These are phyloP conservation scores for Anthoscopus minutus DNA, from an alignment of 2,113 vertebrate species.

Conservation along the genomic window DNA sequence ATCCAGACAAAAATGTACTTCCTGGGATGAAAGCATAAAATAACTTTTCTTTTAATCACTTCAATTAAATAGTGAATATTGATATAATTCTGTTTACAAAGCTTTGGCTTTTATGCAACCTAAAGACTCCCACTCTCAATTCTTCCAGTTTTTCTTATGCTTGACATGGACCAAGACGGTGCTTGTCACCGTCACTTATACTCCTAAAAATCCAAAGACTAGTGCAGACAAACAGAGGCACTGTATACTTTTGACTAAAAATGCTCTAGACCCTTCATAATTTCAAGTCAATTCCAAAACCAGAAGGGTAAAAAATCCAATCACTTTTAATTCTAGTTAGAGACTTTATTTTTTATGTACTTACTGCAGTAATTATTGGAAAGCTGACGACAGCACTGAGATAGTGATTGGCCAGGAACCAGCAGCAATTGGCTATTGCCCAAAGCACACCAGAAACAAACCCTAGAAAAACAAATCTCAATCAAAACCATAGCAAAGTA, in stretches of 20 bases:
- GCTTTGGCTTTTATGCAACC: background rate
- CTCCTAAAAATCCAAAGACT: background rate
- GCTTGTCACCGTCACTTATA: background rate
- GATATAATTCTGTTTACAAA: background rate
- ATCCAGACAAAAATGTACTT: background rate
- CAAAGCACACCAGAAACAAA: slow-evolving; percentile 85
- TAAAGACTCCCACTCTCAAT: background rate
- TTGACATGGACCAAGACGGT: background rate
- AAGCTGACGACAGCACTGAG: slow-evolving; percentile 83
- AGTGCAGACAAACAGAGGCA: background rate
- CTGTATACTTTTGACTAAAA: background rate
- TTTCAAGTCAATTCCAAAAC: background rate
- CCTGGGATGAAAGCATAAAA: background rate
- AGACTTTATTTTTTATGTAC: slow-evolving; percentile 41
- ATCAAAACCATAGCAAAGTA: background rate
- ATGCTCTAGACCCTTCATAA: background rate
- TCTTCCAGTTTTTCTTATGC: background rate
- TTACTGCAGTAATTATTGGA: slow-evolving; percentile 85
- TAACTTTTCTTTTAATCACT: background rate
- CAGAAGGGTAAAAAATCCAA: background rate
- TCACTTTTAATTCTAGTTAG: background rate
- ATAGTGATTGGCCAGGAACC: slow-evolving; percentile 84
- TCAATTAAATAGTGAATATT: background rate
- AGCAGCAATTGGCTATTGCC: slow-evolving; percentile 80
- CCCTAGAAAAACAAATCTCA: slow-evolving; percentile 66